These are phyloP conservation scores for Caradrina kadenii DNA, from an alignment of 2,888 invertebrate genomes.

Conservation along the genomic window DNA sequence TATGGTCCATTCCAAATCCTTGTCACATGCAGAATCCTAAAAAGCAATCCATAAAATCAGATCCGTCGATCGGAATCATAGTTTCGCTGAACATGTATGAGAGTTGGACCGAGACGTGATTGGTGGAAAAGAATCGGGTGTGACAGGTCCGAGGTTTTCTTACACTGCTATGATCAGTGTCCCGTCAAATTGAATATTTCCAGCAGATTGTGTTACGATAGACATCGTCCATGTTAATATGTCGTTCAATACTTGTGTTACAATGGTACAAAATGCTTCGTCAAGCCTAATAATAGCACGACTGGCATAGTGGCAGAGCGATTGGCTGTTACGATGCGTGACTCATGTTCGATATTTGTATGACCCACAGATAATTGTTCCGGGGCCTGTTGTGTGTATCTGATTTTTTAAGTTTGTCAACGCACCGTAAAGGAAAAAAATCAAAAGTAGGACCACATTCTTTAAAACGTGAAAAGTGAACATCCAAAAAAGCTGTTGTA, in stretches of 20 bases:
- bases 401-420: no score
- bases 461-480: background rate
- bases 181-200: slow-evolving; percentile 84
- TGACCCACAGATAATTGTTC: no score
- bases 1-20: slow-evolving; percentile 35
- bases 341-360: no score
- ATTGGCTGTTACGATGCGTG: no score
- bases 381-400: no score
- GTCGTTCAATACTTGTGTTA: slow-evolving; percentile 17
- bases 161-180: slow-evolving; percentile 81
- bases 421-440: no score
- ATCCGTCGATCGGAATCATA: slow-evolving; percentile 55
- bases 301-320: no score
- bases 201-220: slow-evolving; percentile 68
- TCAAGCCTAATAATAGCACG: background rate
- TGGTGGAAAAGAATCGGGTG: slow-evolving; percentile 73
- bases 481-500: background rate
- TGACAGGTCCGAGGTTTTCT: slow-evolving; percentile 75
- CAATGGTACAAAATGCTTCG: background rate
- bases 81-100: slow-evolving; percentile 60
- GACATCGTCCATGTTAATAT: slow-evolving; percentile 46
- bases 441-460: no score
- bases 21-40: slow-evolving; percentile 44
- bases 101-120: slow-evolving; percentile 66
- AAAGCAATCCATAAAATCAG: slow-evolving; percentile 61